phyloP scores from a whole-genome alignment of 2,113 vertebrate species.

The Theropithecus gelada region DNA sequence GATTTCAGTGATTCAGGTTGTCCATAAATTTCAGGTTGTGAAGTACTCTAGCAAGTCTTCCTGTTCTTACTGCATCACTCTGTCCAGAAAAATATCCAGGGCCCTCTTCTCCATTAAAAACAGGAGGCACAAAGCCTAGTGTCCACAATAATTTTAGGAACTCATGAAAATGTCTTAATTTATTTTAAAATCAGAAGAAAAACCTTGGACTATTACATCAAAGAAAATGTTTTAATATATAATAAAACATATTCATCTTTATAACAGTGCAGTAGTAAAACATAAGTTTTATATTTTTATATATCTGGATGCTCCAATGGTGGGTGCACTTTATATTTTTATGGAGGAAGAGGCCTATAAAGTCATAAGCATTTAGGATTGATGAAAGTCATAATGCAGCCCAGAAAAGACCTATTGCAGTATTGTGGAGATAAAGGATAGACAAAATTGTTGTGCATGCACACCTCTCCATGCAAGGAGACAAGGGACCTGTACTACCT shows the following conservation, averaged over 20 bases:
- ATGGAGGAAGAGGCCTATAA: background rate
- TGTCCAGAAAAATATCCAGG: background rate
- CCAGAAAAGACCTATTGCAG: background rate
- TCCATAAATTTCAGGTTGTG: background rate
- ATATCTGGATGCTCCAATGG: too few species aligned
- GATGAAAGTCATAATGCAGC: background rate
- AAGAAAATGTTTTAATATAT: background rate
- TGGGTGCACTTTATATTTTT: background rate
- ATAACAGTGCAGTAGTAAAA: background rate
- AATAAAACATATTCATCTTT: background rate
- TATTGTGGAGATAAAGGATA: background rate
- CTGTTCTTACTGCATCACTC: background rate
- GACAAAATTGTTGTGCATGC: background rate
- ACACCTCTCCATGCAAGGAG: background rate
- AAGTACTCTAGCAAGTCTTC: background rate
- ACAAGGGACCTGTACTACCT: background rate
- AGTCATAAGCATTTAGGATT: background rate
- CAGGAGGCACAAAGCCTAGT: background rate
- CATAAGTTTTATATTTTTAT: background rate
- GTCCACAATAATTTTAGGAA: background rate
- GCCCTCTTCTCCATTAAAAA: background rate
- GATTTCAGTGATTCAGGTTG: background rate
- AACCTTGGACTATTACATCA: background rate
- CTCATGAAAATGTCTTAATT: background rate
- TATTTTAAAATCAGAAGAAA: background rate